Evolutionary conservation across 2,888 invertebrate genomes (phyloP), one percentile per base, ranked within the genome.

Genomic region (Drosophila kokeensis): DNA sequence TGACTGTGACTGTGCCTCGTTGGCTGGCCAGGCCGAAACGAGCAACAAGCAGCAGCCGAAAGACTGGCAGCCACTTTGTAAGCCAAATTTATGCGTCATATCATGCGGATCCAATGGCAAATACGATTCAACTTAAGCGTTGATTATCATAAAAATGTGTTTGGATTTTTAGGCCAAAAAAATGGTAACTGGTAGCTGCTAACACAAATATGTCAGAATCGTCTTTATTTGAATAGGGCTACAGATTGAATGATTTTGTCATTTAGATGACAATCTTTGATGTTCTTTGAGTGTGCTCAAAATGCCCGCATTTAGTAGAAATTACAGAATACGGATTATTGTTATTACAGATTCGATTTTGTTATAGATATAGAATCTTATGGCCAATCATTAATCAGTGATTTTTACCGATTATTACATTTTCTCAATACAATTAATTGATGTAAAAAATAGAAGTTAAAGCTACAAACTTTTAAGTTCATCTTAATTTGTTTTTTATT

Each of bases 31-130:
- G 57, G 36, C 36, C 50, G 36, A 40, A 34, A 40, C 40, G 42
- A 29, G 55, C 45, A 24, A 13, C 42, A 65, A 52, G 30, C 32
- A 63, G 38, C 64, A 49, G 50, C 48, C 54, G 34, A 61, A 69
- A 55, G 42, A 63, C 69, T 54, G 69, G 73, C 73, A 69, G 76
- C 65, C 63, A 79, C 63, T 69, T 75, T 73, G 69, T 69, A 69
- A 84, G 88, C 83, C 81, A 88, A 87, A 88, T 88, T 86, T 82
- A 87, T 87, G 87, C 87, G 89, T 78, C 77, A 78, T 49, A 55
- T 82, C 77, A 78, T 65, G 79, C 85, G 71, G 62, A 73, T 73
- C 77, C 76, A 68, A 59, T 70, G 68, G 62, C 73, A 69, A 65
- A 68, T 68, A 66, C 63, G 63, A 60, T 69, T 76, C 65, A 84